phyloP scores from a whole-genome alignment of 2,797 vertebrate species.

The Dendrocincla tyrannina region DNA sequence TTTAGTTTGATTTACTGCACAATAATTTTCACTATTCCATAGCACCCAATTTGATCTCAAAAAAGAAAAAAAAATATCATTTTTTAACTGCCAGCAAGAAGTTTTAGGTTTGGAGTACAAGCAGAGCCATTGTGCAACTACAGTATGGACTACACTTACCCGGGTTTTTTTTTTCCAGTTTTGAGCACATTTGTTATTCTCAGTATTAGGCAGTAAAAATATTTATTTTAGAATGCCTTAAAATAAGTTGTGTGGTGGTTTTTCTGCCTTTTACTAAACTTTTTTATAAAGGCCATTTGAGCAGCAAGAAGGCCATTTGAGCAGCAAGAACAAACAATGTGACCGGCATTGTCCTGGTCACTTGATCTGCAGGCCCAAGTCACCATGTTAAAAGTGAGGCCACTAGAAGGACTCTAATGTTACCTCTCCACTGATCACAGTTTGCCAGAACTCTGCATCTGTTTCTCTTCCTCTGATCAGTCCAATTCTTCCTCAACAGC shows the following conservation, averaged over 20 bases:
- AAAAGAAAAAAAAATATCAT: not conserved
- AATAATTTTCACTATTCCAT: not conserved
- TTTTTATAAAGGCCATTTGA: not conserved
- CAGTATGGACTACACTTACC: fast-evolving
- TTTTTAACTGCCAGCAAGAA: not conserved
- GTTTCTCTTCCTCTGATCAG: not conserved
- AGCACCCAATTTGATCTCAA: not conserved
- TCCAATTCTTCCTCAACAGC: not conserved
- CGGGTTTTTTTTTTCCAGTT: not conserved
- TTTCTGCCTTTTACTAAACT: not conserved
- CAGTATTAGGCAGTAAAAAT: not conserved
- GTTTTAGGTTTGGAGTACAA: not conserved
- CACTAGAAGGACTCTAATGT: not conserved
- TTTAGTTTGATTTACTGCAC: not conserved
- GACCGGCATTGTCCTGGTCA: not conserved
- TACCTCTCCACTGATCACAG: not conserved
- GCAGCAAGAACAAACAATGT: not conserved
- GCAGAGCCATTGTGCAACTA: not conserved
- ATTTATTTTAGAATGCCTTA: not conserved
- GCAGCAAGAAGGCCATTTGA: not conserved
- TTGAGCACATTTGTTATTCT: not conserved
- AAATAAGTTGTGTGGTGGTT: not conserved
- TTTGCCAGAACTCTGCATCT: not conserved
- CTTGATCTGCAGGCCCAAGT: not conserved
- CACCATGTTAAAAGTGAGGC: not conserved